Percentiles rank a stretch among this genome's conserved stretches.
Conservation (phyloP, 2,113 vertebrate genomes). For the Tauraco erythrolophus region DNA sequence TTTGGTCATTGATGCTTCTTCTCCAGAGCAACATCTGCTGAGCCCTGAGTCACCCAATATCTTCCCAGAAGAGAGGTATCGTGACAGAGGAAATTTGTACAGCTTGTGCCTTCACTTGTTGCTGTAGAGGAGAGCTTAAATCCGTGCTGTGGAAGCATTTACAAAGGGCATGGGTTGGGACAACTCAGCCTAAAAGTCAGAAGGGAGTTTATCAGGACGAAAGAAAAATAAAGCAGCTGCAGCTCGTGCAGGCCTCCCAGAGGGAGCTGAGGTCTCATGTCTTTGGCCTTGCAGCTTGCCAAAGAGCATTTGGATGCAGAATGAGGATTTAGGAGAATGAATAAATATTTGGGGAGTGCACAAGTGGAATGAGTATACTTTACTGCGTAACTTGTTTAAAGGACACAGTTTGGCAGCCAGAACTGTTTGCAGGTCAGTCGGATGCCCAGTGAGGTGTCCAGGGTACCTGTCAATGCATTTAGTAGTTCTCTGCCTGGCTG, state of each 20-base stretch:
- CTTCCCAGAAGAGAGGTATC: neutral
- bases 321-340: neutral
- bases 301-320: neutral
- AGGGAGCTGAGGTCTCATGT: neutral
- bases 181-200: neutral
- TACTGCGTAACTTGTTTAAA: neutral
- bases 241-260: neutral
- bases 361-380: neutral
- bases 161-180: neutral
- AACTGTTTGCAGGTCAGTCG: neutral
- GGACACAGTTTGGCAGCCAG: neutral
- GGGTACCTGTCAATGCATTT: neutral
- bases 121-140: neutral
- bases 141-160: neutral
- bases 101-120: neutral
- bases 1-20: neutral
- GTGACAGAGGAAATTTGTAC: neutral
- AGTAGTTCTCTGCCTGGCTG: neutral
- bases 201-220: neutral
- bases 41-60: neutral
- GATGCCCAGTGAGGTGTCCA: neutral
- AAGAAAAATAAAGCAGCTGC: neutral
- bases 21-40: neutral
- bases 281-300: neutral
- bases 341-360: conserved; percentile 31